A percentile compares a stretch with the other conserved stretches of the same genome.
Evolutionary conservation across 2,888 invertebrate genomes (phyloP).

Genomic region (Nemoura dubitans): DNA sequence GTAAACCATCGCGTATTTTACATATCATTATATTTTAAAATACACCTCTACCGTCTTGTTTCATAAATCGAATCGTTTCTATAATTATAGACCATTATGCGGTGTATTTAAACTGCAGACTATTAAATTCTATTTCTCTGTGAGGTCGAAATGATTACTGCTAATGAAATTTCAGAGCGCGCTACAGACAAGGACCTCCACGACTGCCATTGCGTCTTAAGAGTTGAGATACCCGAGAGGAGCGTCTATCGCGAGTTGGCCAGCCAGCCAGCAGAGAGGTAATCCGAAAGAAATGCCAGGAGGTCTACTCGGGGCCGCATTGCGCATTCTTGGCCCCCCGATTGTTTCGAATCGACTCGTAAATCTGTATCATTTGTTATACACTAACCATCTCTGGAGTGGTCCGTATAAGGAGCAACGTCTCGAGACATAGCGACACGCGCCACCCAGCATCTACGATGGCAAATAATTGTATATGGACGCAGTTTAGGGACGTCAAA

Average conservation of each 20-base stretch:
- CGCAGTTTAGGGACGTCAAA: slow-evolving; percentile 26
- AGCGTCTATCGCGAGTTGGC: too few relatives aligned
- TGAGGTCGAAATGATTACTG: not conserved
- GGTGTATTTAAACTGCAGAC: not conserved
- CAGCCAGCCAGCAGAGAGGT: not conserved
- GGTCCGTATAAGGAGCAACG: slow-evolving; percentile 22
- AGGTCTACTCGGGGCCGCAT: not conserved
- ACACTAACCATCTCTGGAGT: not conserved
- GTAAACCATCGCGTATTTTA: not conserved
- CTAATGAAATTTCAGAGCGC: not conserved
- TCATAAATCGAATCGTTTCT: not conserved
- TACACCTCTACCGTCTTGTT: too few relatives aligned
- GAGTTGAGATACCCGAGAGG: not conserved
- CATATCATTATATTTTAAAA: not conserved
- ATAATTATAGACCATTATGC: not conserved
- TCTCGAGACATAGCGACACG: slow-evolving; percentile 34
- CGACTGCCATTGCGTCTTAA: not conserved
- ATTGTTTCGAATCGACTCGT: slow-evolving; percentile 21
- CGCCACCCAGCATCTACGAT: not conserved
- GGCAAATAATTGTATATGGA: slow-evolving; percentile 17
- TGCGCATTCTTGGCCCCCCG: not conserved
- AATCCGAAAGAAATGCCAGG: not conserved
- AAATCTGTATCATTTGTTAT: slow-evolving; percentile 33
- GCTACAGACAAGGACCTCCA: too few relatives aligned
- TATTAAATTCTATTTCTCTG: not conserved